Evolutionary conservation across 1,140 invertebrate species (phyloP), one percentile per base, ranked within the genome.

Genomic region (Triops cancriformis): DNA sequence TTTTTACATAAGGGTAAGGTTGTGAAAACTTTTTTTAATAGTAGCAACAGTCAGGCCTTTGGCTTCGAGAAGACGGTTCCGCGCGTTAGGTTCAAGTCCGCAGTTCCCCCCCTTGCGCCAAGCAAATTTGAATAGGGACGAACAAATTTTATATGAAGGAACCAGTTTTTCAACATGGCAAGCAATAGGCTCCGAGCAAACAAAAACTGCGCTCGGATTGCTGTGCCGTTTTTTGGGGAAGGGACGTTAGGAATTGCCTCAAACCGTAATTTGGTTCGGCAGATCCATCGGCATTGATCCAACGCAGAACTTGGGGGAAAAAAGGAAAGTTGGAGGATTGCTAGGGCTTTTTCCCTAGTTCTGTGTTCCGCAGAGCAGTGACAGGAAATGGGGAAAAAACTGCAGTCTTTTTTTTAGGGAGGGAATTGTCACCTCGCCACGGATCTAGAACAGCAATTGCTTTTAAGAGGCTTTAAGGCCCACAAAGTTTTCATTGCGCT

Each of bases 271-370:
- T 64, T 64, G 51, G 51, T 64, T 37, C 51, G 51, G 51, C 51
- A 64, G 51, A 64, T 64, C 51, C 51, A 64, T 64, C 51, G 51
- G 14, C 51, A 64, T 64, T 64, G 51, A 64, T 64, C 51, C 51
- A 64, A 64, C 14, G 51, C 51, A 64, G 14, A 3, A 9, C 11
- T 12, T 12, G 43, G 43, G 18, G 18, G 11, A 14, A 23, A 23
- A 23, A 9, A 23, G 23, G 23, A 64, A 64, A 64, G 51, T 64
- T 64, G 14, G 14, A 64, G 51, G 51, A 64, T 64, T n/a, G 51
- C 51, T 64, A 64, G 51, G 51, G 51, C 6, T 64, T 23, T 64
- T 64, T 64, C 23, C 23, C 51, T 14, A n/a, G 51, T 64, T 64
- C 7, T 64, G 51, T 5, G 51, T 18, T 64, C 51, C 23, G 51